phyloP scores from a whole-genome alignment of 1,140 invertebrate genomes.

The Melipona quadrifasciata region DNA sequence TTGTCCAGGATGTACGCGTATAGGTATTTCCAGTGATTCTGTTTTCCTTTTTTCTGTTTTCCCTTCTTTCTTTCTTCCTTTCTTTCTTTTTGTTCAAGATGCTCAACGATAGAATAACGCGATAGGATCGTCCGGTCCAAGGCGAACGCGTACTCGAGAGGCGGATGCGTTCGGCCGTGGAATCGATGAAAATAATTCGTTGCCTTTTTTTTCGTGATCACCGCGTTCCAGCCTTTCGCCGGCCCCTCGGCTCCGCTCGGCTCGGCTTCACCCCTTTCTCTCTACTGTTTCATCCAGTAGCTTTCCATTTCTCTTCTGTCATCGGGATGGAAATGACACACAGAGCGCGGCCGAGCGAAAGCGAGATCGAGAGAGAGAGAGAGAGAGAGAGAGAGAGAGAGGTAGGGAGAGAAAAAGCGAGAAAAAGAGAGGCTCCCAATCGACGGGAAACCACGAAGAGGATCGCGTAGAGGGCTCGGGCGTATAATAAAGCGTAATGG shows the following conservation, averaged over 20 bases:
- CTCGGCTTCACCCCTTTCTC: not conserved
- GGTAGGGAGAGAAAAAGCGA: slow-evolving; percentile 8
- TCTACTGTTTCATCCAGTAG: not conserved
- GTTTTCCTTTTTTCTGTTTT: no score
- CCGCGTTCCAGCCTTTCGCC: slow-evolving; percentile 48
- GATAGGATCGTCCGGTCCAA: not conserved
- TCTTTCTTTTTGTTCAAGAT: no score
- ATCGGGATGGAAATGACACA: slow-evolving; percentile 34
- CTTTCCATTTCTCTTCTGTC: slow-evolving; percentile 42
- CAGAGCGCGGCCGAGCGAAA: slow-evolving; percentile 1
- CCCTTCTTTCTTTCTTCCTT: no score
- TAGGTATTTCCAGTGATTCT: no score
- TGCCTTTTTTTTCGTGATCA: slow-evolving; percentile 72
- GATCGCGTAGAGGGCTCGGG: slow-evolving; percentile 62
- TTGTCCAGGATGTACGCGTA: no score
- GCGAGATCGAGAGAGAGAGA: slow-evolving; percentile 17
- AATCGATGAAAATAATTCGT: slow-evolving; percentile 78
- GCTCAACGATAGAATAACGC: no score
- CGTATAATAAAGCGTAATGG: slow-evolving; percentile 77
- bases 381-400: slow-evolving; percentile 30
- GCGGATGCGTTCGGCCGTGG: slow-evolving; percentile 26
- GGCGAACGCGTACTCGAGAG: not conserved
- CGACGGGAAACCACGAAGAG: slow-evolving; percentile 60
- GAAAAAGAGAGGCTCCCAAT: slow-evolving; percentile 42
- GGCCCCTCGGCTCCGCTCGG: not conserved